phyloP scores from a whole-genome alignment of 2,888 invertebrate genomes.

The Panzeria rudis region DNA sequence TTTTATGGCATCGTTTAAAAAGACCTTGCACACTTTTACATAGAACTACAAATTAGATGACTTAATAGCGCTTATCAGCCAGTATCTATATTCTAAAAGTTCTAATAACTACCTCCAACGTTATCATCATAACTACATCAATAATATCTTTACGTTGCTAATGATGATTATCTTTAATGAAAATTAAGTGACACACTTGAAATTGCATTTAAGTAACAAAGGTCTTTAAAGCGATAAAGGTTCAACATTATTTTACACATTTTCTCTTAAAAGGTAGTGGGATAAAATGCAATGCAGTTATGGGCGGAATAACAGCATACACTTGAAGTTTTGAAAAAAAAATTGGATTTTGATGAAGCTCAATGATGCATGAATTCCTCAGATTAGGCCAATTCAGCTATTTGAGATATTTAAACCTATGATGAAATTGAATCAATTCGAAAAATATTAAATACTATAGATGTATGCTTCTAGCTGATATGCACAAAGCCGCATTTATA shows the following conservation, averaged over 20 bases:
- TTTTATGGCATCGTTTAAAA: conserved; percentile 66
- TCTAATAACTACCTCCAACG: conserved; percentile 3
- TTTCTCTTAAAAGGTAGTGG: neutral
- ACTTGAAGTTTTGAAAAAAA: neutral
- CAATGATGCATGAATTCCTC: too few relatives aligned
- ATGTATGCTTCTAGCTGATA: too few relatives aligned
- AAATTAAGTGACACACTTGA: conserved; percentile 37
- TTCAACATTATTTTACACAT: conserved; percentile 1
- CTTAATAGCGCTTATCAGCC: conserved; percentile 54
- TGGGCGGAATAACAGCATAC: neutral
- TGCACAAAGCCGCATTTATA: too few relatives aligned
- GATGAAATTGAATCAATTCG: too few relatives aligned
- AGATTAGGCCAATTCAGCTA: too few relatives aligned
- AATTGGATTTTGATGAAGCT: too few relatives aligned
- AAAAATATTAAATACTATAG: too few relatives aligned
- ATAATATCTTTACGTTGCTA: conserved; percentile 12
- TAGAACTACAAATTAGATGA: conserved; percentile 50
- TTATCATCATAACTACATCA: conserved; percentile 14
- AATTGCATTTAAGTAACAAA: conserved; percentile 16
- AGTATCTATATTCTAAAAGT: conserved; percentile 5
- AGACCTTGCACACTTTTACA: conserved; percentile 21
- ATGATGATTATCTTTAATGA: conserved; percentile 46
- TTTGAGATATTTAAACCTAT: too few relatives aligned
- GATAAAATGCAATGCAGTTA: neutral
- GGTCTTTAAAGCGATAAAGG: neutral